phyloP scores from a whole-genome alignment of 2,797 vertebrate species.

The Sciurus carolinensis region DNA sequence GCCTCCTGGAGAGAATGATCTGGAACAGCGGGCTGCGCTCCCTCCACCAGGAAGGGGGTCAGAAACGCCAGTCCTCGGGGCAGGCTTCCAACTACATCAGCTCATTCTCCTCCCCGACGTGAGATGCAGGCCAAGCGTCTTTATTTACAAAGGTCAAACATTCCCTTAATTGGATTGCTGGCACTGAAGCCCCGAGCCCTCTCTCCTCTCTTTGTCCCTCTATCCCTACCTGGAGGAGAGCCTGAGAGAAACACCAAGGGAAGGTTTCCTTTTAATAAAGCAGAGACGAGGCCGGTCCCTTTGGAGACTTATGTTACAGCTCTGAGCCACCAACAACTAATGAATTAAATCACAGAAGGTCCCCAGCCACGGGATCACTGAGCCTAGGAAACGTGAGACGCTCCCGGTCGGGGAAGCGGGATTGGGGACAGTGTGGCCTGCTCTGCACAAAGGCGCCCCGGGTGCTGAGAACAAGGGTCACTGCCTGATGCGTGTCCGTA shows the following conservation, averaged over 20 bases:
- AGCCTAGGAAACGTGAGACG: slow-evolving; percentile 72
- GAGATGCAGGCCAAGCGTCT: slow-evolving; percentile 81
- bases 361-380: slow-evolving; percentile 75
- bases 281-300: slow-evolving; percentile 82
- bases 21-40: slow-evolving; percentile 74
- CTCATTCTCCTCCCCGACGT: slow-evolving; percentile 77
- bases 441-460: neutral
- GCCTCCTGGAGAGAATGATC: slow-evolving; percentile 73
- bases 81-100: slow-evolving; percentile 81
- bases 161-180: slow-evolving; percentile 89
- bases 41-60: slow-evolving; percentile 66
- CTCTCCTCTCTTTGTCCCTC: slow-evolving; percentile 83
- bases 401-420: neutral
- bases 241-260: slow-evolving; percentile 87
- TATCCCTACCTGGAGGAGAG: slow-evolving; percentile 84
- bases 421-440: rapidly evolving
- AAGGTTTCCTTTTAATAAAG: slow-evolving; percentile 89
- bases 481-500: neutral
- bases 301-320: slow-evolving; percentile 86
- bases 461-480: neutral
- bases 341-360: slow-evolving; percentile 87
- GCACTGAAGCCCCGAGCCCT: slow-evolving; percentile 85
- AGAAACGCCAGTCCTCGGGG: slow-evolving; percentile 77
- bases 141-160: slow-evolving; percentile 90
- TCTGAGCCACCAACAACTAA: slow-evolving; percentile 85